These are phyloP conservation scores for Glaucidium brasilianum DNA, from an alignment of 2,113 vertebrate genomes.

Conservation along the genomic window DNA sequence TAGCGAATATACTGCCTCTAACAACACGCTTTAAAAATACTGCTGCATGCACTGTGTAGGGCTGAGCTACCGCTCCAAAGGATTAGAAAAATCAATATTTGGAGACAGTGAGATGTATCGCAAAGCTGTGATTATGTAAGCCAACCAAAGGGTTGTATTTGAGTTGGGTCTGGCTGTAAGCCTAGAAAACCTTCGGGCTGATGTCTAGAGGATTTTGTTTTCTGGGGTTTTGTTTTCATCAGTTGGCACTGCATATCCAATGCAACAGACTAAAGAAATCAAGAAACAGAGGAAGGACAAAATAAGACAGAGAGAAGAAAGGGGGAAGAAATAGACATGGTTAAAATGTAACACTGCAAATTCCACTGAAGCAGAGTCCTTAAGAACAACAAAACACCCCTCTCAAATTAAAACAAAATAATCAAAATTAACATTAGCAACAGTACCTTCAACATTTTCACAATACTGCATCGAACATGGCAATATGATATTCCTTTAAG, in stretches of 20 bases:
- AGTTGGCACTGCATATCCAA: neutral
- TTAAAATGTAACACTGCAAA: neutral
- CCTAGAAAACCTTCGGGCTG: neutral
- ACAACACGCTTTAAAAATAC: neutral
- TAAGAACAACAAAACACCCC: neutral
- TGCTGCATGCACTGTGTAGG: neutral
- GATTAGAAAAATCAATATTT: constrained; percentile 53
- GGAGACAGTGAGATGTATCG: constrained; percentile 33
- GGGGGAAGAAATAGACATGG: accelerated
- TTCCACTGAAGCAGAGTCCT: neutral
- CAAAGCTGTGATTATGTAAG: constrained; percentile 45
- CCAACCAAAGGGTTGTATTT: constrained; percentile 5
- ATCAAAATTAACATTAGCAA: neutral
- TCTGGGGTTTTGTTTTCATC: constrained; percentile 11
- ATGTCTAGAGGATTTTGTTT: constrained; percentile 42
- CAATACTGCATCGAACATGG: neutral
- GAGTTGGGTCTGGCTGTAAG: constrained; percentile 20
- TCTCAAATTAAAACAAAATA: neutral
- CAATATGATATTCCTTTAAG: neutral
- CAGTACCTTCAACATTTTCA: neutral
- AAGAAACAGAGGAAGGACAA: neutral
- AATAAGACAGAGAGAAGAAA: neutral
- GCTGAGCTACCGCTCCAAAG: constrained; percentile 30
- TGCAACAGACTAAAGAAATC: neutral
- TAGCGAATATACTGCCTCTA: constrained; percentile 2